phyloP scores from a whole-genome alignment of 2,888 invertebrate genomes.

The Catotricha subobsoleta region DNA sequence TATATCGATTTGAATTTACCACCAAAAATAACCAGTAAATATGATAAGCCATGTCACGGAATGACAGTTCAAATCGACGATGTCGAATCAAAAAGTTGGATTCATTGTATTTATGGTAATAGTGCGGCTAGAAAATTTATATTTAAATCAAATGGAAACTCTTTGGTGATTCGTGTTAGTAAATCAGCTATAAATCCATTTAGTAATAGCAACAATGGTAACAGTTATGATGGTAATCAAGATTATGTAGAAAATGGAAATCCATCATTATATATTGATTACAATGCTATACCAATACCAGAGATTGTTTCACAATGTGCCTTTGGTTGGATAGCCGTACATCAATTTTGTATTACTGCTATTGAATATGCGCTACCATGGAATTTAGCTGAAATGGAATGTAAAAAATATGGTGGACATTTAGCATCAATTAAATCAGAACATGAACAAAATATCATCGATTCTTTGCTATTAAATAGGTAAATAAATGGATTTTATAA shows the following conservation, averaged over 20 bases:
- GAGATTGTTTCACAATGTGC: slow-evolving; percentile 46
- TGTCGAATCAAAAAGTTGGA: slow-evolving; percentile 3
- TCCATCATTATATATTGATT: slow-evolving; percentile 38
- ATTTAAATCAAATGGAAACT: slow-evolving; percentile 18
- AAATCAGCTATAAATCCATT: background rate
- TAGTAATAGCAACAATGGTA: no score
- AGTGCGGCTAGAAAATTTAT: slow-evolving; percentile 15
- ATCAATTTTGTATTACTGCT: slow-evolving; percentile 46
- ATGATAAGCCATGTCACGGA: slow-evolving; percentile 4
- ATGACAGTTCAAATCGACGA: slow-evolving; percentile 6
- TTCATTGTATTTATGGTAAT: slow-evolving; percentile 4
- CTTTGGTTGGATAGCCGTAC: slow-evolving; percentile 50
- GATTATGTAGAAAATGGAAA: slow-evolving; percentile 15
- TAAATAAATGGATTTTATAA: slow-evolving; percentile 20
- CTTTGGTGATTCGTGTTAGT: slow-evolving; percentile 13
- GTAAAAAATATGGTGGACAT: slow-evolving; percentile 44
- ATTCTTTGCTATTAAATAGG: slow-evolving; percentile 46
- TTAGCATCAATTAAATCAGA: slow-evolving; percentile 46
- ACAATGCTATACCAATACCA: slow-evolving; percentile 42
- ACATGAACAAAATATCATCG: slow-evolving; percentile 42
- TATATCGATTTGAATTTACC: slow-evolving; percentile 6
- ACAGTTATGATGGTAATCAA: no score
- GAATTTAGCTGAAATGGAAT: slow-evolving; percentile 49
- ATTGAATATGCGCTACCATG: slow-evolving; percentile 40
- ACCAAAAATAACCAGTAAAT: background rate